Evolutionary conservation across 2,888 invertebrate genomes (phyloP).

Genomic region (Cephus nigrinus): DNA sequence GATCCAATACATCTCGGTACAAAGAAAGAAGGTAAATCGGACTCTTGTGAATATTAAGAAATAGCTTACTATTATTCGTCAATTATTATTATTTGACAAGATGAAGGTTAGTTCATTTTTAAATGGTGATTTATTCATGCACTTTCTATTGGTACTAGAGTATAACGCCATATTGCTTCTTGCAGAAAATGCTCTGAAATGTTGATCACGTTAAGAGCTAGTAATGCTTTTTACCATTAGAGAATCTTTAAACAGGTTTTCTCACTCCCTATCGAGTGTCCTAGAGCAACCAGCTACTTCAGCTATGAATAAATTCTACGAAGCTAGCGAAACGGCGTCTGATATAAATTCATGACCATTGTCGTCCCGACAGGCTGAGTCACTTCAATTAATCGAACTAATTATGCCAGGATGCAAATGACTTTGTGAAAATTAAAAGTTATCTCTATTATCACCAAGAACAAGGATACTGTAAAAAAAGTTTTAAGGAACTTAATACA

Average conservation of each 20-base stretch:
- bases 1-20: neutral
- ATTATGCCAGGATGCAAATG: neutral
- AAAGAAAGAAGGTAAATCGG: neutral
- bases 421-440: neutral
- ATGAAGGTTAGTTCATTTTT: neutral
- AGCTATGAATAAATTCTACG: neutral
- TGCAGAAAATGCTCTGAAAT: no score
- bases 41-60: neutral
- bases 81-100: neutral
- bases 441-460: neutral
- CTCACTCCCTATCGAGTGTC: neutral
- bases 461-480: neutral
- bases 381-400: neutral
- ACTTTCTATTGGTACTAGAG: no score
- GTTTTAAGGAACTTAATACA: neutral
- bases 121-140: neutral
- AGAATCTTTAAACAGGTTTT: neutral
- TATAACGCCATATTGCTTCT: no score
- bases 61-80: neutral
- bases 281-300: neutral
- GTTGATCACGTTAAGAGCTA: no score
- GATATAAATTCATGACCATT: neutral
- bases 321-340: neutral
- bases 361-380: neutral
- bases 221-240: no score